Evolutionary conservation across 2,113 vertebrate species (phyloP).

Genomic region (Piprites chloris): DNA sequence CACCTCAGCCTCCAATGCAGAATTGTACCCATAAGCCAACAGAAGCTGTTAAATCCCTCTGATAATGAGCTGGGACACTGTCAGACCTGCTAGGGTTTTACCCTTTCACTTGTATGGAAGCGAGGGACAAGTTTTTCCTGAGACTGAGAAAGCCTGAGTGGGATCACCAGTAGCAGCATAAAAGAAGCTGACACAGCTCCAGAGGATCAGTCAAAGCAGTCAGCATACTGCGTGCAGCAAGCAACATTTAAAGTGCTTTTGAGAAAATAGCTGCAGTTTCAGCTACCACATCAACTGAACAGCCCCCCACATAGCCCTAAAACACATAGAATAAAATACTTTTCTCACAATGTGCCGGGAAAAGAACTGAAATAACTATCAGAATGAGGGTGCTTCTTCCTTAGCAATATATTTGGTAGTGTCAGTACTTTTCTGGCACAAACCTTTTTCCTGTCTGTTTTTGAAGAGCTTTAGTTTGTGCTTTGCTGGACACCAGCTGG

Average conservation of each 20-base stretch:
- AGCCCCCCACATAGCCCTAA: neutral
- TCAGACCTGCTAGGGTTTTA: neutral
- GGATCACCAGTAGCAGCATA: neutral
- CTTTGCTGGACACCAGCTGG: neutral
- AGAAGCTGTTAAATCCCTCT: neutral
- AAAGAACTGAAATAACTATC: neutral
- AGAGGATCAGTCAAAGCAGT: neutral
- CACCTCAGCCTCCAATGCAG: neutral
- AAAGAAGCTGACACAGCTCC: slow-evolving; percentile 7
- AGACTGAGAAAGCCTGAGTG: neutral
- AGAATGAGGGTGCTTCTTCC: neutral
- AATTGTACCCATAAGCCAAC: neutral
- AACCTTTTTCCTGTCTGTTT: neutral
- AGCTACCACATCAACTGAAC: neutral
- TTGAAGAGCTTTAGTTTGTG: neutral
- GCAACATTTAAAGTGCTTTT: slow-evolving; percentile 21
- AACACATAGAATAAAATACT: neutral
- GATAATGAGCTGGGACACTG: neutral
- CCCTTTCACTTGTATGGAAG: neutral
- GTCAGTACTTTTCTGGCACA: neutral
- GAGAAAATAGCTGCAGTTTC: slow-evolving; percentile 44
- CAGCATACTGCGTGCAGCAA: neutral
- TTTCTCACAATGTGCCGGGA: neutral
- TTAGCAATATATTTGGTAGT: neutral
- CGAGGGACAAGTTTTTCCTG: neutral